phyloP scores from a whole-genome alignment of 2,888 invertebrate genomes.

The Thymelicus acteon region DNA sequence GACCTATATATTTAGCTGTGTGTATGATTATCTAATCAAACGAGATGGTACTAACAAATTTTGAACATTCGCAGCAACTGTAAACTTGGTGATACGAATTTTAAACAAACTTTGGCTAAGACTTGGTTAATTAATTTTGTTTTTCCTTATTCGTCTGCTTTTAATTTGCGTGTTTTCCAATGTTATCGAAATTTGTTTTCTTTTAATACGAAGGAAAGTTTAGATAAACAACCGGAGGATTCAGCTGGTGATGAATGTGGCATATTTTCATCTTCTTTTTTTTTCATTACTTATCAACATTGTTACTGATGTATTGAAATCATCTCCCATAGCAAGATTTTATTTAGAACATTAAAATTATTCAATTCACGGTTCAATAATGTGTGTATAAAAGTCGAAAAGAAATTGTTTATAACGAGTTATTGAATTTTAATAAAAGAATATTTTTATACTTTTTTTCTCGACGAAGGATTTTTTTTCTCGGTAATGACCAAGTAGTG shows the following conservation, averaged over 20 bases:
- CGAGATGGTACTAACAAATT: constrained; percentile 10
- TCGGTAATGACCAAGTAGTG: no score
- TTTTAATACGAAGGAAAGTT: not conserved
- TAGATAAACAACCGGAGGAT: not conserved
- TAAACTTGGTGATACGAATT: constrained; percentile 21
- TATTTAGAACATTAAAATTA: no score
- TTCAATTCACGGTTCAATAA: no score
- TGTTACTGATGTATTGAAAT: no score
- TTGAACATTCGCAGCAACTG: constrained; percentile 7
- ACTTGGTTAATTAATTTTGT: constrained; percentile 69
- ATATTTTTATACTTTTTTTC: no score
- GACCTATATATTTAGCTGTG: not conserved
- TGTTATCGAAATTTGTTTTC: constrained; percentile 12
- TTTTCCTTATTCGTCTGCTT: constrained; percentile 59
- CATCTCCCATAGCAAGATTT: no score
- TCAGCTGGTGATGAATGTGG: not conserved
- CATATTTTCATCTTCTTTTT: no score
- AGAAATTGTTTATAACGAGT: no score
- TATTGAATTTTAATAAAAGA: no score
- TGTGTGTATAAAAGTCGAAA: no score
- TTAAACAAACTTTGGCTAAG: constrained; percentile 24
- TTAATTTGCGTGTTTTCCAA: constrained; percentile 48
- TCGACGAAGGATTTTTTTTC: no score
- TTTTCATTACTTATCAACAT: no score
- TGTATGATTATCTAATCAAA: constrained; percentile 5